Conservation (phyloP, 2,888 invertebrate genomes). For the Melanchra persicariae region DNA sequence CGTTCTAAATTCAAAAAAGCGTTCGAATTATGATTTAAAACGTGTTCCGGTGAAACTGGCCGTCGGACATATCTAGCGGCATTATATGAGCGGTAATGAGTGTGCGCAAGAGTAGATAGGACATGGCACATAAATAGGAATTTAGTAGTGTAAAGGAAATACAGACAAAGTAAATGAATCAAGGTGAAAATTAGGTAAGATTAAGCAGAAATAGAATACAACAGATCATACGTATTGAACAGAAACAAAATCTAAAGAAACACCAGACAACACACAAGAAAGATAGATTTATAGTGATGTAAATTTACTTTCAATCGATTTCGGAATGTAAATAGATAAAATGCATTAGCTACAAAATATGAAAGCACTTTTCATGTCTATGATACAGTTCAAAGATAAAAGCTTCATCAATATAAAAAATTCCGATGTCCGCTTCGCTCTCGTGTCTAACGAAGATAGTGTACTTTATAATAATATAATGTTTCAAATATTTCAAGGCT, state of each 20-base stretch:
- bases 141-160: conserved; percentile 1
- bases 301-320: conserved; percentile 53
- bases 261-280: conserved; percentile 37
- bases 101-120: conserved; percentile 77
- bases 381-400: conserved; percentile 56
- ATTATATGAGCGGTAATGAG: conserved; percentile 89
- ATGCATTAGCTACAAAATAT: conserved; percentile 58
- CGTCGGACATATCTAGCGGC: conserved; percentile 89
- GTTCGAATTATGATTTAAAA: conserved; percentile 91
- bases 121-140: no score
- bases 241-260: conserved; percentile 25
- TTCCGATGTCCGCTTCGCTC: conserved; percentile 82
- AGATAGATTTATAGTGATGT: conserved; percentile 50
- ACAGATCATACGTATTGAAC: conserved; percentile 4
- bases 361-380: conserved; percentile 56
- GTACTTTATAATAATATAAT: conserved; percentile 91
- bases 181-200: background rate
- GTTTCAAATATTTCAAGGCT: conserved; percentile 91
- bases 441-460: conserved; percentile 86
- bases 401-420: conserved; percentile 63
- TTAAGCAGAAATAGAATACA: conserved; percentile 9
- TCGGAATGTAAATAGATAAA: conserved; percentile 53
- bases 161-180: background rate
- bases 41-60: conserved; percentile 91
- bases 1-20: conserved; percentile 88